Base-by-base conservation (phyloP, 2,888 invertebrate genomes). In the Ypsolopha sequella region DNA sequence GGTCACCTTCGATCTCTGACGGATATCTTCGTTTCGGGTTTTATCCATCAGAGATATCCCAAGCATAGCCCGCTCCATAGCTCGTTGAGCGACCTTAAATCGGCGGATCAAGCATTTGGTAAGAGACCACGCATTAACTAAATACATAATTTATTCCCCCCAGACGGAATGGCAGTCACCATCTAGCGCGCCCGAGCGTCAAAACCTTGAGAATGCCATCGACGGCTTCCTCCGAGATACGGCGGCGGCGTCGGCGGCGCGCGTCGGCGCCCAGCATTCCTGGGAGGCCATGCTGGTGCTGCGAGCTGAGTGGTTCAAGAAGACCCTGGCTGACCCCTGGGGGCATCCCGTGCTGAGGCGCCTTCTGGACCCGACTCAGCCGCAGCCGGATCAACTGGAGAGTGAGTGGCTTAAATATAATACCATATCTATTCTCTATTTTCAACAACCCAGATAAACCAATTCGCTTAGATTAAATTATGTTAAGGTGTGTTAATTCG, bases 241-340 rank as follows among this genome's bases (percentile, higher is more conserved):
- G 73, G 62, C 67, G 52, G 58, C 73, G 57, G 70, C 82, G 55
- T 58, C 70, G 57, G 59, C 69, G 58, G 60, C 66, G 63, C 64
- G 74, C 61, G 61, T 79, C 74, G 80, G 88, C 71, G 54, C 44
- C 47, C 54, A 54, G 1, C 68, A 62, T 1, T 54, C 55, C 0
- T 84, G 80, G 82, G 78, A 78, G 67, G 48, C 14, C 1, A 69
- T 70, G 67, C 70, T 90, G 61, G 78, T 88, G 63, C 80, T 85
- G 59, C 79, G 88, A 54, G 89, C 88, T 52, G 77, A 85, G 64
- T 90, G 90, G 90, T 89, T 88, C 65, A 84, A 80, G 62, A 68
- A 66, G 46, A 75, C 82, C 52, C 73, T 88, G 55, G 69, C 72
- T 47, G 85, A 87, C 58, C 86, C 89, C 41, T 89, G 89, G 85